Evolutionary conservation across 1,140 invertebrate species (phyloP).

Genomic region (Megalopta genalis): DNA sequence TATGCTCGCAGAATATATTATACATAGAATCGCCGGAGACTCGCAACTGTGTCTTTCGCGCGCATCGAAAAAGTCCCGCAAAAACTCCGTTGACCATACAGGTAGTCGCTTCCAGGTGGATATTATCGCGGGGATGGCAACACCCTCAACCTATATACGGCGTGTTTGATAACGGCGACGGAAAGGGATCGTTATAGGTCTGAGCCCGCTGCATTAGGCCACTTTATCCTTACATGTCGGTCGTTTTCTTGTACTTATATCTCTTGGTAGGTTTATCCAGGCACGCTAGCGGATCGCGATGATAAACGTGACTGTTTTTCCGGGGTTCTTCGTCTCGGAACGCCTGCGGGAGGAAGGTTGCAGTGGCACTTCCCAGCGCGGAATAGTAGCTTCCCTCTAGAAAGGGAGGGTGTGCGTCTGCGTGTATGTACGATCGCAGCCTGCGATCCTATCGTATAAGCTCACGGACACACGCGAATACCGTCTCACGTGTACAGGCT

Average conservation of each 20-base stretch:
- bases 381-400: background rate
- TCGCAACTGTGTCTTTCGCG: too few relatives aligned
- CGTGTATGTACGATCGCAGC: background rate
- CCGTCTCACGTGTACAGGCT: background rate
- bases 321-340: slow-evolving; percentile 27
- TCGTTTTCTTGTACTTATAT: slow-evolving; percentile 38
- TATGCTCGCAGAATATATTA: too few relatives aligned
- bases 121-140: background rate
- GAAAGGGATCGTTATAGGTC: slow-evolving; percentile 26
- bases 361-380: slow-evolving; percentile 20
- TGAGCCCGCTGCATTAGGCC: slow-evolving; percentile 36
- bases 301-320: slow-evolving; percentile 64
- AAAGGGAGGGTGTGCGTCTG: background rate
- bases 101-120: background rate
- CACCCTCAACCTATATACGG: background rate
- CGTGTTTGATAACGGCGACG: slow-evolving; percentile 16
- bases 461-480: background rate
- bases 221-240: slow-evolving; percentile 46
- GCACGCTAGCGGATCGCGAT: slow-evolving; percentile 37
- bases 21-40: too few relatives aligned
- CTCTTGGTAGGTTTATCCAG: slow-evolving; percentile 4
- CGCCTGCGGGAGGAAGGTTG: slow-evolving; percentile 10
- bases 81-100: background rate
- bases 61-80: too few relatives aligned
- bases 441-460: slow-evolving; percentile 11